Base-by-base conservation (phyloP, 2,113 vertebrate genomes). In the zebrafish (Danio rerio) region DNA sequence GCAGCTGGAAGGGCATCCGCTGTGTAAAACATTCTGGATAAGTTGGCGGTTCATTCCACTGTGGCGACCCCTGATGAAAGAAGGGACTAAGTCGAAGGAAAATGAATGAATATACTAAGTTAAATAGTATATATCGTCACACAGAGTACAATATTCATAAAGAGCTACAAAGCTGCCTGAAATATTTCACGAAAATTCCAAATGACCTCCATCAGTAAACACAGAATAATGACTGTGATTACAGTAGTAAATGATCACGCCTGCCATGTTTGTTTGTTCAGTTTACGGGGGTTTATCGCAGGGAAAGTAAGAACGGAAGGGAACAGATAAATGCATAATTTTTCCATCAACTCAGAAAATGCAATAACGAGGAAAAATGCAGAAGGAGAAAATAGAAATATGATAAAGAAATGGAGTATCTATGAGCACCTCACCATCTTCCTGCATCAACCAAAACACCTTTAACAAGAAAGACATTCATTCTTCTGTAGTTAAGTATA, bases 171-270 rank as follows among this genome's bases (percentile, higher is more conserved):
- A 71, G 42, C 55, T 47, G 81, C 59, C 21, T 68, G 80, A 73
- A 70, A 77, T 49, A 68, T 45, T 78, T 79, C 61, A 49, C 45
- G 50, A 63, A 68, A 61, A 74, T 72, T 72, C 80, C 45, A 74
- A 85, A 79, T 43, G 61, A 85, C 47, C 55, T 77, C 66, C 40
- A 53, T 55, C 81, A 81, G 78, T 80, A 82, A 82, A 80, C 80
- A 69, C 73, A 55, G 81, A 83, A 81, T 83, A 83, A 80, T 80
- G 81, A 47, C 72, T 80, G 70, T 69, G 81, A 80, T 80, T 86
- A 83, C 75, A 78, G 55, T 9, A 56, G 77, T 71, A 68, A 75
- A 70, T 70, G 15, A 80, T 75, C 13, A 61, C 18, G 55, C 66
- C 72, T 58, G 83, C 52, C 78, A 78, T 70, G 76, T 71, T 82